Base-by-base conservation (phyloP, 2,888 invertebrate species). In the Drosophila prolongata region DNA sequence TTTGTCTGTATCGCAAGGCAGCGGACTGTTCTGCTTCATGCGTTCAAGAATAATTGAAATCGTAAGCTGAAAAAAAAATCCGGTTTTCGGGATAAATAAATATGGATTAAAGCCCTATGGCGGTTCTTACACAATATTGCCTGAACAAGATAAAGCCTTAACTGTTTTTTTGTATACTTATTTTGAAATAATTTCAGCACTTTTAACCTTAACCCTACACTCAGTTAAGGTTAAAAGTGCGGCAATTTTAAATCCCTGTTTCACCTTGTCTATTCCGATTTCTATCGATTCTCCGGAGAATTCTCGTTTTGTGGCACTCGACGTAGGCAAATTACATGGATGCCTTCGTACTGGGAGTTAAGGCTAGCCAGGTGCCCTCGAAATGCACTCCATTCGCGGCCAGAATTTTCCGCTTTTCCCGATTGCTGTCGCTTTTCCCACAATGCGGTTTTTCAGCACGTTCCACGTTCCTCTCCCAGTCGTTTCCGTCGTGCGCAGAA, bases 361-460 rank as follows among this genome's bases (percentile, higher is more conserved):
- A 11, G 11, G 16, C 19, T 35, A n/a, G 19, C 19, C n/a, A 34
- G 11, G 14, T n/a, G 44, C n/a, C 34, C 30, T 38, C 14, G 44
- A 47, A 46, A 66, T 38, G 52, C 37, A 44, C 50, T 66, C 30
- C 14, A 58, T 14, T 13, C 27, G 46, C 27, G 27, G n/a, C 27
- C 46, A 43, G 46, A n/a, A 35, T 42, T 50, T 40, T 19, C 47
- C 42, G 38, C 40, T 50, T 54, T 50, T 53, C 5, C 80, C 71
- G 14, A 27, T 49, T 11, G 38, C 46, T 13, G 3, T 11, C 46
- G 11, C 16, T 38, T 44, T 40, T 44, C 16, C 73, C 78, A 49
- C 84, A 83, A 34, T 76, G 83, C 71, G 83, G 83, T 76, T 83
- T 86, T 83, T 71, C 76, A 79, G 83, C 83, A 87, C 80, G 87